Evolutionary conservation across 2,797 vertebrate species (phyloP).

Genomic region (Hypotaenidia philippensis): DNA sequence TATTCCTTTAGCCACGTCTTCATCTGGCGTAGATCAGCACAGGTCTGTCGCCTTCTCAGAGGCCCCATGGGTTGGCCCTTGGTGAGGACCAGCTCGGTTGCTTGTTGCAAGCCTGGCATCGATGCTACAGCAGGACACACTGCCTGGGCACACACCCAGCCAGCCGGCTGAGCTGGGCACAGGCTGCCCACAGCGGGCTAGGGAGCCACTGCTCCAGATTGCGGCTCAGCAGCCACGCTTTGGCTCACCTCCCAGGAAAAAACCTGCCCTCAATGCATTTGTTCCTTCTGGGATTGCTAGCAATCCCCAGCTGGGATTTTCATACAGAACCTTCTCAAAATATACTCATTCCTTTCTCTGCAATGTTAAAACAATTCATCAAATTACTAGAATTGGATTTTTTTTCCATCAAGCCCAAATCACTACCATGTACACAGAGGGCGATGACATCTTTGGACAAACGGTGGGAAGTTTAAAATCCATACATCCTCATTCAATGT

Average conservation of each 20-base stretch:
- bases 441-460: background rate
- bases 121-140: background rate
- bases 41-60: background rate
- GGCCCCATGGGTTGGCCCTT: background rate
- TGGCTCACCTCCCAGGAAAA: background rate
- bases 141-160: rapidly evolving
- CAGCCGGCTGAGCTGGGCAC: background rate
- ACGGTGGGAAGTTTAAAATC: background rate
- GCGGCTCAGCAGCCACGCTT: rapidly evolving
- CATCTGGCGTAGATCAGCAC: background rate
- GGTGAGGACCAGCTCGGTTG: background rate
- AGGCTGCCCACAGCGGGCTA: background rate
- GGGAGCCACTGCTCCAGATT: background rate
- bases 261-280: background rate
- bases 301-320: background rate
- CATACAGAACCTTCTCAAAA: background rate
- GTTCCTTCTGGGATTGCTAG: background rate
- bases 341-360: background rate
- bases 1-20: background rate
- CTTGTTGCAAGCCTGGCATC: background rate
- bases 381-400: background rate
- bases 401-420: background rate
- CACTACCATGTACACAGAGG: rapidly evolving
- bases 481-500: background rate
- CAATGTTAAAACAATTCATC: background rate